A percentile compares a stretch with the other conserved stretches of the same genome.
Conservation (phyloP, 2,113 vertebrate genomes). For the Pseudorectes ferrugineus region DNA sequence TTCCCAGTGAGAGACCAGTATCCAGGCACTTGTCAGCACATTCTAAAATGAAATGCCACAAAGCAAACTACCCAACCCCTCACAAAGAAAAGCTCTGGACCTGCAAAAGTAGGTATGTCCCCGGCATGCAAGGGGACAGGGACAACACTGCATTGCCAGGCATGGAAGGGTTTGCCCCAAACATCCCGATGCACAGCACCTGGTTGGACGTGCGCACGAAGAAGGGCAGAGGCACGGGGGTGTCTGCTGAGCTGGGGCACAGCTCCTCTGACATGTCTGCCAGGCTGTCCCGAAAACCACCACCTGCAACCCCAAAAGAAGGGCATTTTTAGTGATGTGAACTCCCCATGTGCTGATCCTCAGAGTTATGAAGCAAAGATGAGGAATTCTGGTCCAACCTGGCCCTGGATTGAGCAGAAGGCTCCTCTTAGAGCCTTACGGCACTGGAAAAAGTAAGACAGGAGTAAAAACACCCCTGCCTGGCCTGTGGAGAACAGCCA, state of each 20-base stretch:
- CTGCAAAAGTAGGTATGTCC: rapidly evolving
- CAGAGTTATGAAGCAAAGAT: not conserved
- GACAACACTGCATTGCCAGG: not conserved
- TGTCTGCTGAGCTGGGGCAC: slow-evolving; percentile 93
- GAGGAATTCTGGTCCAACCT: not conserved
- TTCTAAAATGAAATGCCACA: not conserved
- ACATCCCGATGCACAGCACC: slow-evolving; percentile 63
- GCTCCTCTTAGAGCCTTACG: not conserved
- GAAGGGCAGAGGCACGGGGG: slow-evolving; percentile 89
- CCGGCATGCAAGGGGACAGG: not conserved
- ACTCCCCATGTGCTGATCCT: not conserved
- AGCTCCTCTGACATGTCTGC: slow-evolving; percentile 98
- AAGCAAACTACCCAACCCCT: not conserved
- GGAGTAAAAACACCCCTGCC: not conserved
- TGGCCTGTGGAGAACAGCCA: not conserved
- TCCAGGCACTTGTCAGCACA: not conserved
- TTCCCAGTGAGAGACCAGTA: not conserved
- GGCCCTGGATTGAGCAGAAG: not conserved
- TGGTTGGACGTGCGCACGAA: slow-evolving; percentile 94
- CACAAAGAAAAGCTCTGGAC: not conserved
- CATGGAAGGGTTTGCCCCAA: not conserved
- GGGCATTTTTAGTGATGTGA: not conserved
- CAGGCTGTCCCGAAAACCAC: slow-evolving; percentile 95
- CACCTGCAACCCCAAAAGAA: slow-evolving; percentile 73
- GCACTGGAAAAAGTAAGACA: not conserved